phyloP scores from a whole-genome alignment of 2,113 vertebrate genomes.

The Percina caprodes region DNA sequence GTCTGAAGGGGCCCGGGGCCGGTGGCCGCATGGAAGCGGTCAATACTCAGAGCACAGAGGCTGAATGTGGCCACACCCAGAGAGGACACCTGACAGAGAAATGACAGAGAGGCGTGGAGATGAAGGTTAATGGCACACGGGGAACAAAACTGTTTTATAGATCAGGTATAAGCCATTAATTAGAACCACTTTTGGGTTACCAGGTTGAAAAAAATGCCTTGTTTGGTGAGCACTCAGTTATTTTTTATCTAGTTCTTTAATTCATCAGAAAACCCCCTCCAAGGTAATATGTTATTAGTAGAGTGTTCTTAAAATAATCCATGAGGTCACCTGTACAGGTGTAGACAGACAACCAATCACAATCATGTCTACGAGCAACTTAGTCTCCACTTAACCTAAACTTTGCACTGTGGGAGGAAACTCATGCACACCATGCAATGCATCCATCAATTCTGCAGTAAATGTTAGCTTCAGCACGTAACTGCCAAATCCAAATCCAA shows the following conservation, averaged over 20 bases:
- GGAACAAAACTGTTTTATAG: neutral
- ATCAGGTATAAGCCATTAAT: neutral
- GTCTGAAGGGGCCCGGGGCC: constrained; percentile 82
- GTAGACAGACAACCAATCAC: no score
- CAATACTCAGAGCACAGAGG: constrained; percentile 95
- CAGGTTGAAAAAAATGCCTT: neutral
- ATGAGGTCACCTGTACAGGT: no score
- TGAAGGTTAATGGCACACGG: constrained; percentile 21
- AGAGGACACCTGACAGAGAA: constrained; percentile 88
- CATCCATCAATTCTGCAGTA: neutral
- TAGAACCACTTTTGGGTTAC: neutral
- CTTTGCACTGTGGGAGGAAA: neutral
- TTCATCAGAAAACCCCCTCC: neutral
- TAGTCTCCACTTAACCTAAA: neutral
- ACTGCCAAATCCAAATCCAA: no score
- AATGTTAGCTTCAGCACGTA: neutral
- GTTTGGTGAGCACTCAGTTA: neutral
- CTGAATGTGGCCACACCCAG: constrained; percentile 96
- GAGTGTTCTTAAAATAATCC: neutral
- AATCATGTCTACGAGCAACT: no score
- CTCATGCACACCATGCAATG: neutral
- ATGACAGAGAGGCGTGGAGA: neutral
- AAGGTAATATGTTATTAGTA: neutral
- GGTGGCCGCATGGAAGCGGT: constrained; percentile 93
- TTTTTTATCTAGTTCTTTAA: no score